phyloP scores from a whole-genome alignment of 2,797 vertebrate genomes.

The Acipenser oxyrinchus region DNA sequence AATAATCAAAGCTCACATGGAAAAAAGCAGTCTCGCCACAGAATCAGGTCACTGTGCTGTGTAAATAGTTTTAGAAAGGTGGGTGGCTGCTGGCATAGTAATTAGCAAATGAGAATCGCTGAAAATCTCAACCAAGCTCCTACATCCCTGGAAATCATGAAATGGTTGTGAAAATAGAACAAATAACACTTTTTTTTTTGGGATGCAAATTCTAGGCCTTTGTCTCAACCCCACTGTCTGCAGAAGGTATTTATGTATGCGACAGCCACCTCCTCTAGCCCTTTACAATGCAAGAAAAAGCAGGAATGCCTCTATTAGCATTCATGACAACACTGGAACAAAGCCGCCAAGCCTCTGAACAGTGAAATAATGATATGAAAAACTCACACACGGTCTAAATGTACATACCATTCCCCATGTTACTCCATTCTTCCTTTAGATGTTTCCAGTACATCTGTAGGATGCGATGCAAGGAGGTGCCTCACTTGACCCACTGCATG shows the following conservation, averaged over 20 bases:
- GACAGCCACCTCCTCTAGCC: slow-evolving; percentile 48
- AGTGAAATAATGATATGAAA: slow-evolving; percentile 35
- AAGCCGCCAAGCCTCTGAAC: slow-evolving; percentile 27
- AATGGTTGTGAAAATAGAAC: too few relatives aligned
- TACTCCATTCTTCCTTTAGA: slow-evolving; percentile 59
- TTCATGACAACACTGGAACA: slow-evolving; percentile 32
- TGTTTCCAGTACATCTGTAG: slow-evolving; percentile 72
- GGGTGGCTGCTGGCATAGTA: too few relatives aligned
- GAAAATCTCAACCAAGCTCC: too few relatives aligned
- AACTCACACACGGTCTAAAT: slow-evolving; percentile 4
- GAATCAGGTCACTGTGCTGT: background rate
- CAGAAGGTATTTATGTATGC: slow-evolving; percentile 59
- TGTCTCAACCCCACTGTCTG: slow-evolving; percentile 50
- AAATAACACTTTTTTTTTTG: too few relatives aligned
- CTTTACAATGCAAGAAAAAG: slow-evolving; percentile 51
- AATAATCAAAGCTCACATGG: slow-evolving; percentile 1
- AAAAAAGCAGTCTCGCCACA: background rate
- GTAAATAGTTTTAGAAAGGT: background rate
- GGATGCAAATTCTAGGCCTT: slow-evolving; percentile 42
- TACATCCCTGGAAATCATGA: too few relatives aligned
- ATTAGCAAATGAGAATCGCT: too few relatives aligned
- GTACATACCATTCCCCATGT: slow-evolving; percentile 66
- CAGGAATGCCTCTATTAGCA: slow-evolving; percentile 32
- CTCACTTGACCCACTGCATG: slow-evolving; percentile 79
- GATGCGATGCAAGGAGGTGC: slow-evolving; percentile 75